Evolutionary conservation across 2,888 invertebrate species (phyloP).

Genomic region (Tetranychus piercei): DNA sequence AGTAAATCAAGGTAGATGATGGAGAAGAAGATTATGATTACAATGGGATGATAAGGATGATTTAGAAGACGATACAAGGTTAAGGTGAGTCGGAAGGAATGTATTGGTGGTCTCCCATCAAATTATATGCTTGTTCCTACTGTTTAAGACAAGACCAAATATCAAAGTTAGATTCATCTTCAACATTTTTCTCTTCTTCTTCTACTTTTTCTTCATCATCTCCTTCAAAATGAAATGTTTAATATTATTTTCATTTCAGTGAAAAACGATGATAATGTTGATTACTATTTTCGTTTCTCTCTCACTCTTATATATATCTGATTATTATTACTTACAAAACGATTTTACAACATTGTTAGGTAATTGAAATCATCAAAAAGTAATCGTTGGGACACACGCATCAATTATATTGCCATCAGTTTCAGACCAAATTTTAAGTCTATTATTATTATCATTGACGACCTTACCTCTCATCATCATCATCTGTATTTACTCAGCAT

Average conservation of each 20-base stretch:
- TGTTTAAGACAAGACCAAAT: background rate
- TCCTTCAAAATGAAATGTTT: too few relatives aligned
- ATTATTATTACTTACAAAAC: background rate
- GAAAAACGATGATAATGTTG: background rate
- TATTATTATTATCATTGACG: background rate
- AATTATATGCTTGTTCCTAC: background rate
- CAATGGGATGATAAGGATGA: background rate
- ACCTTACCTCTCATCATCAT: background rate
- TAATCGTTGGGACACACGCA: background rate
- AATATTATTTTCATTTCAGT: too few relatives aligned
- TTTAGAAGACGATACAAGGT: background rate
- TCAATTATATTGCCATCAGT: background rate
- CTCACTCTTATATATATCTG: background rate
- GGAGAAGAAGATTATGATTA: background rate
- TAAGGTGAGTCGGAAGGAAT: slow-evolving; percentile 1
- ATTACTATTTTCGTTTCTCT: background rate
- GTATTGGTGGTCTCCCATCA: slow-evolving; percentile 1
- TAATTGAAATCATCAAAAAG: background rate
- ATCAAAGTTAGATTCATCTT: too few relatives aligned
- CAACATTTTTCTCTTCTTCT: too few relatives aligned
- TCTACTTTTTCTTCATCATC: too few relatives aligned
- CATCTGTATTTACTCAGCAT: background rate
- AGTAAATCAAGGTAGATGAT: background rate
- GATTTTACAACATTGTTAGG: background rate
- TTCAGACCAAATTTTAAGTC: background rate